These are phyloP conservation scores for Grammomys dolichurus DNA, from an alignment of 2,113 vertebrate species.

Conservation along the genomic window DNA sequence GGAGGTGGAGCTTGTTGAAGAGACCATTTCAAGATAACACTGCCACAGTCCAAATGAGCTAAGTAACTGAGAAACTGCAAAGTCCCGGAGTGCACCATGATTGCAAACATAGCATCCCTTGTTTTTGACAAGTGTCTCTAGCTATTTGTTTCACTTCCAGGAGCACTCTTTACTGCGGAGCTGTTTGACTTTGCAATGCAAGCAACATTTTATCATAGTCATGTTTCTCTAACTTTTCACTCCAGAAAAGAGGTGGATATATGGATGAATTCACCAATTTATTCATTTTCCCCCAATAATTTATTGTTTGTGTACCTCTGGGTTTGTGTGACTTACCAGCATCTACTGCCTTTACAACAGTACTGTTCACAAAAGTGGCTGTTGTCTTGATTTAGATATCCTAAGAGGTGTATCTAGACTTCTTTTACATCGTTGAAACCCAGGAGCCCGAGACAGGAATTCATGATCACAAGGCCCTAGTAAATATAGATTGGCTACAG, in stretches of 20 bases:
- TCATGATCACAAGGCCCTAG: not conserved
- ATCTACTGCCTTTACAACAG: not conserved
- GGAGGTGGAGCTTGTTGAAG: not conserved
- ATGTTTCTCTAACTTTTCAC: not conserved
- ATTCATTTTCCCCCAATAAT: not conserved
- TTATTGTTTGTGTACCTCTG: not conserved
- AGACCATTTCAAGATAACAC: not conserved
- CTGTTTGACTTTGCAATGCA: not conserved
- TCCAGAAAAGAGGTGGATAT: not conserved
- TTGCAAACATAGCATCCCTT: not conserved
- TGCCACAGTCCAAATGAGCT: not conserved
- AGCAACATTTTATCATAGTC: not conserved
- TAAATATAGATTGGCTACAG: not conserved
- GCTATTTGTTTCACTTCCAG: not conserved
- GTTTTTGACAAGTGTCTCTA: not conserved
- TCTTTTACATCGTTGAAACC: not conserved
- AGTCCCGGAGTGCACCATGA: not conserved
- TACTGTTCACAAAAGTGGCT: not conserved
- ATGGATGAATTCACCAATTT: not conserved
- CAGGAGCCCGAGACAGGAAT: not conserved
- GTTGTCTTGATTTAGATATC: not conserved
- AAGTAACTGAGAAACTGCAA: not conserved
- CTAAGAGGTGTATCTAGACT: not conserved
- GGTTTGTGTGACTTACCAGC: not conserved
- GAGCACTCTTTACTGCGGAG: not conserved